Conservation (phyloP, 2,113 vertebrate species). For the Anhinga anhinga region DNA sequence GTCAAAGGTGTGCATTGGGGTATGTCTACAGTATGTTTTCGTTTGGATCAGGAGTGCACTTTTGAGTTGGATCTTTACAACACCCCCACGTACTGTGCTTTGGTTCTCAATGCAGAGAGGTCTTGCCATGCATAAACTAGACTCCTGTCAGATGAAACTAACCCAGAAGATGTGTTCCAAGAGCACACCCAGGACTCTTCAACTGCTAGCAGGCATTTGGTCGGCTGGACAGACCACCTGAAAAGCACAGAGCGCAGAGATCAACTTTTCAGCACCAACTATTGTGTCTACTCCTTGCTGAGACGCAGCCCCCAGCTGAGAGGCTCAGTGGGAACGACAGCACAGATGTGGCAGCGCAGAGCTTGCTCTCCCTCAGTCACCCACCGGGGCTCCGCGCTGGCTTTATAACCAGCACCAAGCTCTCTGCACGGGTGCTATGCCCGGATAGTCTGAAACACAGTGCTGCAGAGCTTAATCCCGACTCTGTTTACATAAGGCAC, state of each 20-base stretch:
- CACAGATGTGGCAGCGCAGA: rapidly evolving
- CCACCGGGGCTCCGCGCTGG: background rate
- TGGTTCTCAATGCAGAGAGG: background rate
- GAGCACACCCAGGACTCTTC: background rate
- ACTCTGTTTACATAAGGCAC: background rate
- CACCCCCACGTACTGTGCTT: background rate
- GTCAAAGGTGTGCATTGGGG: background rate
- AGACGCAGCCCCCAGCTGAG: no score
- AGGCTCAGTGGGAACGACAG: rapidly evolving
- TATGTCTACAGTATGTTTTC: background rate
- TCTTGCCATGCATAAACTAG: background rate
- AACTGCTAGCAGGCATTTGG: background rate
- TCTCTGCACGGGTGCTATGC: rapidly evolving
- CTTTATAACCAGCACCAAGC: background rate
- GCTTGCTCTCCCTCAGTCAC: background rate
- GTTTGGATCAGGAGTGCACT: background rate
- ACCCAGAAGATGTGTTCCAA: background rate
- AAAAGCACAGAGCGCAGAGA: background rate
- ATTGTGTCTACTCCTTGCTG: no score
- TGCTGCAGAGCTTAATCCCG: rapidly evolving
- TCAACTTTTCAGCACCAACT: background rate
- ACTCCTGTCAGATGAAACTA: background rate
- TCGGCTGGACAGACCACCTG: background rate
- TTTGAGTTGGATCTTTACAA: background rate
- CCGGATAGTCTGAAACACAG: background rate